Evolutionary conservation across 2,113 vertebrate species (phyloP).

Genomic region (Cacatua alba): DNA sequence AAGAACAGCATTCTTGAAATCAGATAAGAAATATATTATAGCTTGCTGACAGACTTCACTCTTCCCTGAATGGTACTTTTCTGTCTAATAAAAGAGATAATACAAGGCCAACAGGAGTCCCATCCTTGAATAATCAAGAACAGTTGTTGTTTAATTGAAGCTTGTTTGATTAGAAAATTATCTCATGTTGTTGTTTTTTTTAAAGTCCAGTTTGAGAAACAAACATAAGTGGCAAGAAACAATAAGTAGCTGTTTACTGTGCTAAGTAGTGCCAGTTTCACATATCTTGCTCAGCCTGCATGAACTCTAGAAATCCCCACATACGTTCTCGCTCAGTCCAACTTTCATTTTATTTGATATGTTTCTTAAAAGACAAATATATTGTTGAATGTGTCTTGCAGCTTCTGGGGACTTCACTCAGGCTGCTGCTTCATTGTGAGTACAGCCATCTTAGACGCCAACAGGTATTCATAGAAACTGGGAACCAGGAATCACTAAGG

Average conservation of each 20-base stretch:
- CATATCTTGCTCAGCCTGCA: not conserved
- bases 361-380: not conserved
- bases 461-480: not conserved
- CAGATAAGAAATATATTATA: not conserved
- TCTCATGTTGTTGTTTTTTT: accelerated
- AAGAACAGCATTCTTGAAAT: not conserved
- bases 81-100: not conserved
- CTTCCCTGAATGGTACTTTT: not conserved
- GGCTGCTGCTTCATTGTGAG: not conserved
- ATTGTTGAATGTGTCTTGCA: not conserved
- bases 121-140: not conserved
- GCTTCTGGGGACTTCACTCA: not conserved
- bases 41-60: not conserved
- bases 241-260: not conserved
- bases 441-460: not conserved
- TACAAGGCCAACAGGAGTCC: not conserved
- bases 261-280: not conserved
- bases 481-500: not conserved
- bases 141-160: not conserved
- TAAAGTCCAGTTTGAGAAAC: not conserved
- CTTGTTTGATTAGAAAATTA: not conserved
- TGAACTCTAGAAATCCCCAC: not conserved
- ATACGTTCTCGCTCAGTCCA: not conserved
- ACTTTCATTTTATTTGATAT: not conserved
- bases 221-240: not conserved